Base-by-base conservation (phyloP, 2,888 invertebrate genomes). In the Thyatira batis region DNA sequence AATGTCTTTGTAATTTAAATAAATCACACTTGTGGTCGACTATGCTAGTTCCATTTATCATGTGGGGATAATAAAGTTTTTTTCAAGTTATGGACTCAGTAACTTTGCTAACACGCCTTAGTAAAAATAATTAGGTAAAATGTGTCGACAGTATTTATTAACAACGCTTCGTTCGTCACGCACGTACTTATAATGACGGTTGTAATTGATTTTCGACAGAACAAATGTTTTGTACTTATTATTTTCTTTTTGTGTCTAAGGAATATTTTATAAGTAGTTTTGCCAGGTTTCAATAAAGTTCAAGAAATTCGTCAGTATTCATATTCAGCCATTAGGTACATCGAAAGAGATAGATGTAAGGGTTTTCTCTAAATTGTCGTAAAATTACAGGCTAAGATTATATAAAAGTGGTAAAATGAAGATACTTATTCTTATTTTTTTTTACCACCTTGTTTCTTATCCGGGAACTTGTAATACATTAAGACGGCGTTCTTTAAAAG, bases 401-500 rank as follows among this genome's bases (percentile, higher is more conserved):
- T n/a, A n/a, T n/a, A 27, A 9, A 27, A 27, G 6, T 27, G 27
- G 10, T 30, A 11, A 30, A 11, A 11, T 4, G 0, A 11, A 4
- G 4, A 13, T 11, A 33, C 13, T 33, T 33, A 11, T 33, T 33
- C 11, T 11, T 13, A 2, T 45, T 13, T 21, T 52, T n/a, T 27
- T n/a, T 10, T n/a, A 20, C 25, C 4, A 55, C 55, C 30, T 63
- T 65, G 69, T 71, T 46, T 65, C 67, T 70, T 69, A 73, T 67
- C 66, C 67, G 67, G 68, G 68, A 73, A 75, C 67, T 66, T 61
- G 63, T 68, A 69, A 63, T 62, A 60, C 64, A 75, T 75, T 65
- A 66, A 53, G 57, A 63, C 57, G 63, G 57, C 57, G 66, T 65
- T 63, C 51, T 58, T 65, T 65, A 65, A 71, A 82, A 81, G 73